These are phyloP conservation scores for Zingel zingel DNA, from an alignment of 2,113 vertebrate species.

Conservation along the genomic window DNA sequence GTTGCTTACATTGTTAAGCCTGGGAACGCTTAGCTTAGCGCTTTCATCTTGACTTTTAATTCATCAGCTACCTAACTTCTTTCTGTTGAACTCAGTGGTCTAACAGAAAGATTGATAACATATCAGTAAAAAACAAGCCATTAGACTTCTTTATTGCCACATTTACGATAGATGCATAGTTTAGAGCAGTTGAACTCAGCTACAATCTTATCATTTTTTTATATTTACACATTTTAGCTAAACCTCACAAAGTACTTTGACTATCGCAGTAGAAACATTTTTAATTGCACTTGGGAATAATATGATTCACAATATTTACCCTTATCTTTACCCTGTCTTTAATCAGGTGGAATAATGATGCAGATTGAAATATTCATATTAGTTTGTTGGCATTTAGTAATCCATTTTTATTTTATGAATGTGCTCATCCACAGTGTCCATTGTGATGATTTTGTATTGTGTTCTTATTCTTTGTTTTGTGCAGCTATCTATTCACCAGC, in stretches of 20 bases:
- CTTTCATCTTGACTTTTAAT: no score
- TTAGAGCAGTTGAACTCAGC: background rate
- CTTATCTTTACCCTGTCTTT: slow-evolving; percentile 52
- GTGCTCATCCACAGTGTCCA: slow-evolving; percentile 41
- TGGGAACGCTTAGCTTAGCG: no score
- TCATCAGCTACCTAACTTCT: background rate
- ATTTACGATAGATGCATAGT: background rate
- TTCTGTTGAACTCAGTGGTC: background rate
- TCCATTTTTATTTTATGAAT: slow-evolving; percentile 45
- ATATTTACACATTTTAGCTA: background rate
- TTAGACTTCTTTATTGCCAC: background rate
- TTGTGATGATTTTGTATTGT: slow-evolving; percentile 38
- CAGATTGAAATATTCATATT: slow-evolving; percentile 48
- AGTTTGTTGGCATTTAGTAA: slow-evolving; percentile 58
- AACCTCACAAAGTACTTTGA: slow-evolving; percentile 23
- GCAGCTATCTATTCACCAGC: slow-evolving; percentile 48
- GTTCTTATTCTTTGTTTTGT: slow-evolving; percentile 38
- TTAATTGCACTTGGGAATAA: slow-evolving; percentile 27
- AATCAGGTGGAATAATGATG: slow-evolving; percentile 53
- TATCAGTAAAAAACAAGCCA: background rate
- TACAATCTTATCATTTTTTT: background rate
- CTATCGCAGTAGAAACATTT: background rate
- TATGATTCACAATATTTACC: slow-evolving; percentile 39
- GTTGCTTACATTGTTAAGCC: background rate
- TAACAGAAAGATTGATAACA: background rate